A percentile compares a stretch with the other conserved stretches of the same genome.
Evolutionary conservation across 2,888 invertebrate species (phyloP).

Genomic region (Isotomurus palustris): DNA sequence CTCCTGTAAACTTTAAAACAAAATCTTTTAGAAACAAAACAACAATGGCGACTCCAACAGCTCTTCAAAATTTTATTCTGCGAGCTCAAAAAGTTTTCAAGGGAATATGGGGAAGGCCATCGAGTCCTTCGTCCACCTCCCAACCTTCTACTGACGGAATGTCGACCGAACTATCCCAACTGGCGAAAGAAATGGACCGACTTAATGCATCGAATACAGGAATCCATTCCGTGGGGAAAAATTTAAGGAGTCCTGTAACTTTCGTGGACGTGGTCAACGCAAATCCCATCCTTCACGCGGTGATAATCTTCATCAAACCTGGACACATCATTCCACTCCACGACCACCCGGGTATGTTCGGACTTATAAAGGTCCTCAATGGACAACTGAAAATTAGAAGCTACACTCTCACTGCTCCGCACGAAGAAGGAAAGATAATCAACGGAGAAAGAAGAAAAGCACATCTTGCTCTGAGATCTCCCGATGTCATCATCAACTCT

Average conservation of each 20-base stretch:
- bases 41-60: too few species aligned
- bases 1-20: too few species aligned
- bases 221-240: too few species aligned
- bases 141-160: too few species aligned
- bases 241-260: constrained; percentile 10
- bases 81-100: background rate
- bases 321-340: constrained; percentile 40
- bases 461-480: constrained; percentile 23
- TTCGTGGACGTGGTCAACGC: constrained; percentile 37
- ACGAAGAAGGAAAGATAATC: constrained; percentile 14
- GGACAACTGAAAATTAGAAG: constrained; percentile 35
- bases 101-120: background rate
- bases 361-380: constrained; percentile 38
- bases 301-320: constrained; percentile 38
- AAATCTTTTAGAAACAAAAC: too few species aligned
- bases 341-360: constrained; percentile 43
- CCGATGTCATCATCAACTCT: constrained; percentile 14
- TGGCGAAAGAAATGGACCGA: too few species aligned
- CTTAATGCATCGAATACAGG: background rate
- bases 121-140: background rate
- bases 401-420: constrained; percentile 25
- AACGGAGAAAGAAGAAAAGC: too few species aligned
- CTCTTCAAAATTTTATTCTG: background rate
- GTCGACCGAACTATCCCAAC: too few species aligned
- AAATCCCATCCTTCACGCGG: constrained; percentile 30